These are phyloP conservation scores for Ahaetulla prasina DNA, from an alignment of 2,113 vertebrate species.

Conservation along the genomic window DNA sequence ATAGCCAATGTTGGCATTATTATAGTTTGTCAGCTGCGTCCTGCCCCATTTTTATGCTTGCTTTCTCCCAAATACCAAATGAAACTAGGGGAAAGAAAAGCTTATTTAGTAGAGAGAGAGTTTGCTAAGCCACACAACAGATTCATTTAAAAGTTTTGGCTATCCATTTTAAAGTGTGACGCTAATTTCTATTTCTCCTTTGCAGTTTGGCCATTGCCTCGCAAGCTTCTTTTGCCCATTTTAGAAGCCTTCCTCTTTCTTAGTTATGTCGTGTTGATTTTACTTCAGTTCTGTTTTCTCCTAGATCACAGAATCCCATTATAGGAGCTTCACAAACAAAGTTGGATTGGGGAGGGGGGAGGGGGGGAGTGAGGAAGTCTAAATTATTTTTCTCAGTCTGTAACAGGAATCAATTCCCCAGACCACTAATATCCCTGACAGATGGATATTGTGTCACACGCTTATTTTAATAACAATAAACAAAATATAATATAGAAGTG, in stretches of 20 bases:
- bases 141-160: neutral
- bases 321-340: neutral
- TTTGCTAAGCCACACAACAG: neutral
- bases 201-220: neutral
- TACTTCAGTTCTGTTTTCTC: neutral
- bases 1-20: conserved; percentile 54
- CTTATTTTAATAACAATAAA: neutral
- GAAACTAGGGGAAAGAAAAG: neutral
- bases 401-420: neutral
- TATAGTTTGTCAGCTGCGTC: conserved; percentile 64
- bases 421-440: neutral
- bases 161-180: neutral
- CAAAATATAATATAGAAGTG: neutral
- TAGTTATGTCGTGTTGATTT: neutral
- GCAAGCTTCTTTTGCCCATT: neutral
- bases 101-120: neutral
- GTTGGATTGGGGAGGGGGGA: neutral
- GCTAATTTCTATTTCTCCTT: neutral
- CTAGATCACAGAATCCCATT: neutral
- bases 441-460: neutral
- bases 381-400: neutral
- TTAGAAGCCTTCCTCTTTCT: neutral
- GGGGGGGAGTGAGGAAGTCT: neutral
- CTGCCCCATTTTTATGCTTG: conserved; percentile 52
- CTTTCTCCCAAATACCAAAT: conserved; percentile 8